Percentiles rank a stretch among this genome's conserved stretches.
These are phyloP conservation scores for Brachionus rotundiformis DNA, from an alignment of 1,140 invertebrate species.

Conservation along the genomic window DNA sequence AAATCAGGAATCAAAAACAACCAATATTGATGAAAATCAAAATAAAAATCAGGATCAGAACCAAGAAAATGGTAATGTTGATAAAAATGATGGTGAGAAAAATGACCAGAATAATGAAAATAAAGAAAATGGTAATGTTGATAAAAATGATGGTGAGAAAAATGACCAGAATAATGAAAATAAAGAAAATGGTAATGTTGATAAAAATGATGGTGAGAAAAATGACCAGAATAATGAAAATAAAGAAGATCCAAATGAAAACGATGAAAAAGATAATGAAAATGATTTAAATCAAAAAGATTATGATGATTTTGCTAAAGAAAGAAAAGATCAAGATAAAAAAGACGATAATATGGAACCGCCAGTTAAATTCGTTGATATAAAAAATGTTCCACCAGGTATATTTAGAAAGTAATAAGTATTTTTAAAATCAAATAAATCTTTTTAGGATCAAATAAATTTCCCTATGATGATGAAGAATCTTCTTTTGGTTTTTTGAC, in stretches of 20 bases:
- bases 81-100: background rate
- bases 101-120: background rate
- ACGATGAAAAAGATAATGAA: background rate
- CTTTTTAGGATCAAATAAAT: background rate
- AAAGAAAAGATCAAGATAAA: background rate
- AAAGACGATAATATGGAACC: background rate
- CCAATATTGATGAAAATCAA: background rate
- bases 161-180: background rate
- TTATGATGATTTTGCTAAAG: background rate
- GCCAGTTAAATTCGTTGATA: background rate
- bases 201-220: background rate
- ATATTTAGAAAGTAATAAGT: background rate
- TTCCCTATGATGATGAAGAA: slow-evolving; percentile 21
- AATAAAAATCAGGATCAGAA: background rate
- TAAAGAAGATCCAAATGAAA: background rate
- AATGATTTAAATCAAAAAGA: background rate
- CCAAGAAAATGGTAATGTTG: background rate
- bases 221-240: background rate
- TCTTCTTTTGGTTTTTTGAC: slow-evolving; percentile 40
- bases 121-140: background rate
- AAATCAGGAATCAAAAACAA: background rate
- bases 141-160: background rate
- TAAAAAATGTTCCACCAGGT: background rate
- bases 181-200: slow-evolving; percentile 11
- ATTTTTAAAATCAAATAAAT: background rate